These are phyloP conservation scores for Athrips mouffetella DNA, from an alignment of 2,888 invertebrate genomes.

Conservation along the genomic window DNA sequence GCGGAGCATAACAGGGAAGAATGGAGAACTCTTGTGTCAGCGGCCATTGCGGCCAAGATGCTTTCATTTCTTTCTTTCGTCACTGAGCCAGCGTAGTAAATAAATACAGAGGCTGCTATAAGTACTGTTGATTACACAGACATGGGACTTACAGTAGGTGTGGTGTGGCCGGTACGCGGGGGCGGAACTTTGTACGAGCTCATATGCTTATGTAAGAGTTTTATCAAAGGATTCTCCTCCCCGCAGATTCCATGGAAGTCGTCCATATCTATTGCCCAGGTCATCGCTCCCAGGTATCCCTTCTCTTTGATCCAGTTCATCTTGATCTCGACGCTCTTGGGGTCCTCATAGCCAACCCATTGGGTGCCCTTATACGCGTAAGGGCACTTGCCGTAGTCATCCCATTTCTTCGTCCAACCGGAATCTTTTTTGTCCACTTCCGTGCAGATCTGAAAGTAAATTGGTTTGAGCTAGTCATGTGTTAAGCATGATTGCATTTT, in stretches of 20 bases:
- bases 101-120: too few species aligned
- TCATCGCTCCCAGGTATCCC: conserved; percentile 91
- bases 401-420: conserved; percentile 91
- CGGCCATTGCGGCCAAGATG: too few species aligned
- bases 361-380: conserved; percentile 92
- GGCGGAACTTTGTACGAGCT: conserved; percentile 83
- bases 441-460: conserved; percentile 82
- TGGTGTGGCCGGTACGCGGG: conserved; percentile 79
- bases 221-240: conserved; percentile 84
- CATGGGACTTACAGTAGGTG: conserved; percentile 80
- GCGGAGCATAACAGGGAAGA: too few species aligned
- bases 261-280: conserved; percentile 96
- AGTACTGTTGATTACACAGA: too few species aligned
- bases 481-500: too few species aligned
- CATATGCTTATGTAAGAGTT: conserved; percentile 86
- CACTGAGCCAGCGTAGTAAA: too few species aligned
- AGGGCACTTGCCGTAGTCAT: conserved; percentile 88
- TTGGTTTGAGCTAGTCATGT: too few species aligned
- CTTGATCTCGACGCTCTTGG: conserved; percentile 89
- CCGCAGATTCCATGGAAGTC: conserved; percentile 92
- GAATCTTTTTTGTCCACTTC: conserved; percentile 82
- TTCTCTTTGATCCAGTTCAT: conserved; percentile 92
- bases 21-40: too few species aligned
- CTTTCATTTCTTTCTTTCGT: too few species aligned
- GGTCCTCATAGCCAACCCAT: conserved; percentile 95